A percentile compares a stretch with the other conserved stretches of the same genome.
Conservation (phyloP, 2,888 invertebrate genomes). For the Penaeus monodon region DNA sequence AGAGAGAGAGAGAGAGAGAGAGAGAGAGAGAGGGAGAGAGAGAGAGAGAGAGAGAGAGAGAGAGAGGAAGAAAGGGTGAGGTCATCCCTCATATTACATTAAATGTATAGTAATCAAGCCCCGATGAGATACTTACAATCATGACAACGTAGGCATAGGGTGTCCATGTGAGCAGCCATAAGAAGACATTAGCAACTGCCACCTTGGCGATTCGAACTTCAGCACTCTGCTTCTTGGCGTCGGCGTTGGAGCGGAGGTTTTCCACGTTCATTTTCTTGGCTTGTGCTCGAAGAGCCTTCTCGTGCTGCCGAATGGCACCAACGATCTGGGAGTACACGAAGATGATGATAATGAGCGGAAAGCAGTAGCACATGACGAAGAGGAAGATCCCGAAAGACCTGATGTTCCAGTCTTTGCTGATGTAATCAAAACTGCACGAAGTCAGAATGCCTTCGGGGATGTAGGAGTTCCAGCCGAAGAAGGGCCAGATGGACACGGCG, state of each 20-base stretch:
- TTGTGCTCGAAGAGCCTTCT: conserved; percentile 88
- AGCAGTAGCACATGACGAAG: conserved; percentile 72
- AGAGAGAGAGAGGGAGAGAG: too few species aligned
- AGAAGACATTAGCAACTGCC: conserved; percentile 62
- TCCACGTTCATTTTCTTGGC: conserved; percentile 95
- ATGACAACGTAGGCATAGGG: conserved; percentile 68
- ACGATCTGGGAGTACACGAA: conserved; percentile 77
- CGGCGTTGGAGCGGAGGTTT: conserved; percentile 78
- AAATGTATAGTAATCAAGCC: too few species aligned
- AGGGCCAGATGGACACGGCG: conserved; percentile 69
- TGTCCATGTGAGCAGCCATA: conserved; percentile 67
- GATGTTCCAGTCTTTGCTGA: conserved; percentile 73
- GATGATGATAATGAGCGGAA: conserved; percentile 74
- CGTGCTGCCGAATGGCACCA: conserved; percentile 85
- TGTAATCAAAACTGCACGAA: conserved; percentile 73
- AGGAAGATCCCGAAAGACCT: conserved; percentile 75
- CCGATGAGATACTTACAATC: conserved; percentile 55
- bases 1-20: too few species aligned
- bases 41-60: too few species aligned
- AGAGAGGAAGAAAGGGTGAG: too few species aligned
- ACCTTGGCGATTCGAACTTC: conserved; percentile 65
- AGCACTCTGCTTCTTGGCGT: conserved; percentile 45
- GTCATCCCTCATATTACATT: too few species aligned
- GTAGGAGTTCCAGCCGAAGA: conserved; percentile 69
- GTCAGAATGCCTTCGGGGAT: conserved; percentile 72